Evolutionary conservation across 2,113 vertebrate species (phyloP).

Genomic region (Raphicerus campestris): DNA sequence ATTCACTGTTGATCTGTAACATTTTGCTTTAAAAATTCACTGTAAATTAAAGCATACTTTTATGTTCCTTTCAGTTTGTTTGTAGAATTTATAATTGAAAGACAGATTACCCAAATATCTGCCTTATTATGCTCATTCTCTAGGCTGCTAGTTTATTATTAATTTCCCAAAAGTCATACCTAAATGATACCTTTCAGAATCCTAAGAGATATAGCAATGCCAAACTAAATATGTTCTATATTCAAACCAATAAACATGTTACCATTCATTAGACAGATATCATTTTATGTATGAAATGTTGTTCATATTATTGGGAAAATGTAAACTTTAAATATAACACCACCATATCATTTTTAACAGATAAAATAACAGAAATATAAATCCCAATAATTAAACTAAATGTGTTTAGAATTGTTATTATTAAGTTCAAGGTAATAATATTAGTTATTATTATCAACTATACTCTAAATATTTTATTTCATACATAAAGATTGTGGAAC

Average conservation of each 20-base stretch:
- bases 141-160: background rate
- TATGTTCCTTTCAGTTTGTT: constrained; percentile 58
- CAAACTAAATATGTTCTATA: background rate
- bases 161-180: constrained; percentile 31
- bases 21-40: constrained; percentile 71
- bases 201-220: background rate
- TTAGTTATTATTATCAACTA: background rate
- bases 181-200: background rate
- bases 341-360: background rate
- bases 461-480: constrained; percentile 13
- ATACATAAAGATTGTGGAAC: background rate
- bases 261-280: background rate
- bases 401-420: constrained; percentile 28
- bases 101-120: background rate
- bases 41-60: constrained; percentile 61
- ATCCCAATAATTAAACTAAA: constrained; percentile 23
- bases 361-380: constrained; percentile 14
- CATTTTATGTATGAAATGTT: constrained; percentile 11
- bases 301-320: constrained; percentile 11
- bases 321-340: constrained; percentile 10
- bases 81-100: constrained; percentile 16
- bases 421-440: background rate
- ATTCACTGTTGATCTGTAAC: constrained; percentile 63
- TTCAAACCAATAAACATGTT: background rate
- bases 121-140: background rate